Evolutionary conservation across 2,797 vertebrate genomes (phyloP).

Genomic region (Borostomias antarcticus): DNA sequence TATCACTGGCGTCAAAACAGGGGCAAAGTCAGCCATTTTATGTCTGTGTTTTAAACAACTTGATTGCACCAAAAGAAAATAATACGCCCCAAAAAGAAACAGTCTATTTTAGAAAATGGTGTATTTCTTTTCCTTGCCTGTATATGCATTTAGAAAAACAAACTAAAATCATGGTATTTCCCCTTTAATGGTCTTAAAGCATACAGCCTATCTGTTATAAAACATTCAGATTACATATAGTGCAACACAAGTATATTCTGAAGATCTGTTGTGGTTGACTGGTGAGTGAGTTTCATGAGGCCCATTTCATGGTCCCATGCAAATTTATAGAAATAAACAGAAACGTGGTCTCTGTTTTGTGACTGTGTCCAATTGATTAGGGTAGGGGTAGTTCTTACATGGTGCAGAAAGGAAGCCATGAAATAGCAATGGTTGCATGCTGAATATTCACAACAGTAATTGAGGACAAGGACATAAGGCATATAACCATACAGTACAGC

Average conservation of each 20-base stretch:
- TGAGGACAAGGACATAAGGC: not conserved
- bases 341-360: not conserved
- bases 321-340: slow-evolving; percentile 4
- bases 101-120: slow-evolving; percentile 19
- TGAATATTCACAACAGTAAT: not conserved
- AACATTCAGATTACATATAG: not conserved
- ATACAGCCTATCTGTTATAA: not conserved
- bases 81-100: slow-evolving; percentile 34
- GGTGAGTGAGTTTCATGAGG: not conserved
- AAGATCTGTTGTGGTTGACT: not conserved
- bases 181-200: not conserved
- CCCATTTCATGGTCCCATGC: slow-evolving; percentile 8
- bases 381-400: not conserved
- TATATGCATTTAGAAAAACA: not conserved
- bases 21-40: slow-evolving; percentile 27
- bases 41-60: slow-evolving; percentile 55
- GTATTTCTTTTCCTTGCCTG: not conserved
- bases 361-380: slow-evolving; percentile 15
- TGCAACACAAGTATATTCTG: not conserved
- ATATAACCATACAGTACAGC: not conserved
- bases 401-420: not conserved
- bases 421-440: not conserved
- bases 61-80: slow-evolving; percentile 48
- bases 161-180: not conserved
- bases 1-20: slow-evolving; percentile 52